Base-by-base conservation (phyloP, 2,113 vertebrate species). In the Emydocephalus ijimae region DNA sequence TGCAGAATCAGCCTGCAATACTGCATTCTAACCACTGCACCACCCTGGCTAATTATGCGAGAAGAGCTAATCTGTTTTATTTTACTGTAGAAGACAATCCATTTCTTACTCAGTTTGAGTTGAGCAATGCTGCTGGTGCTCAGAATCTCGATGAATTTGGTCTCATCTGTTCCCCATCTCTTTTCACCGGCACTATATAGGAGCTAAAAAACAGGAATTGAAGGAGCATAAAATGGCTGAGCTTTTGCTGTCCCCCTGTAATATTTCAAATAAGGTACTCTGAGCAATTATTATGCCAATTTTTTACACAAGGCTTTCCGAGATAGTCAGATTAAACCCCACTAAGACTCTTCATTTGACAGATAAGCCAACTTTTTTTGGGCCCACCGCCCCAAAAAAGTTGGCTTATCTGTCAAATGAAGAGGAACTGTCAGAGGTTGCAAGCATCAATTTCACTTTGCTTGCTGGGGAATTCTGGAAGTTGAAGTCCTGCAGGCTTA, bases 181-280 rank as follows among this genome's bases (percentile, higher is more conserved):
- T 99, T 98, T 96, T 99, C 98, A 0, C 98, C 98, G 4, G 98
- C 98, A 11, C 97, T 96, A 39, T 98, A 99, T 69, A 99, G 96
- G 43, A 95, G 94, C 98, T 99, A 52, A n/a, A 23, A 26, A 45
- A 93, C 14, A 26, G 21, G 57, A 69, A 54, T 39, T 9, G 56
- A 74, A 56, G 12, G 23, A 56, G 0, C 12, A 3, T 43, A 26
- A 14, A 3, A 0, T 0, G 1, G 12, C 23, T 69, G 23, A 26
- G 8, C 34, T 54, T 92, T 29, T 29, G 20, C 34, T 8, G 20
- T 1, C 21, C 2, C 4, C 61, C 15, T n/a, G 9, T 7, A 50
- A 23, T 18, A n/a, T 59, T 48, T 45, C 56, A 20, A 57, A 91
- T 52, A 11, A 74, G 21, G 24, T 10, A 48, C 69, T 8, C 86